Percentiles rank a stretch among this genome's conserved stretches.
These are phyloP conservation scores for Idaea dimidiata DNA, from an alignment of 2,888 invertebrate species.

Conservation along the genomic window DNA sequence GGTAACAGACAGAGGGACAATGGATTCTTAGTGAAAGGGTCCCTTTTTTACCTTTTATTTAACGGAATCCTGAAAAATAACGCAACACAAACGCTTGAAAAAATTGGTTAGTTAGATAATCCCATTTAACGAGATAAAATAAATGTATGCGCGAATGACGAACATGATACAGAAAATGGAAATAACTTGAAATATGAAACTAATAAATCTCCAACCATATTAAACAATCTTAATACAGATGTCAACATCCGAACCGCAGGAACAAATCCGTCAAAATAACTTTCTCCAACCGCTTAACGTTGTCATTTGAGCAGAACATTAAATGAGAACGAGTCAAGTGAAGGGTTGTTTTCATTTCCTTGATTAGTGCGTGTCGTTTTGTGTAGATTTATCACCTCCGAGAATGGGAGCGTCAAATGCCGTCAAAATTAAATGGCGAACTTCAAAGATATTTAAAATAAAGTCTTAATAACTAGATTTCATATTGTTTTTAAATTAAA, in stretches of 20 bases:
- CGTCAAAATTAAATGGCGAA: slow-evolving; percentile 38
- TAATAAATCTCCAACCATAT: background rate
- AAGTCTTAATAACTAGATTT: background rate
- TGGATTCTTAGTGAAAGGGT: too few relatives aligned
- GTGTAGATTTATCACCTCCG: slow-evolving; percentile 68
- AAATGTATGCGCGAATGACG: background rate
- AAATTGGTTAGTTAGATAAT: too few relatives aligned
- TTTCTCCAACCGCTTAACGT: slow-evolving; percentile 42
- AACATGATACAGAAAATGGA: background rate
- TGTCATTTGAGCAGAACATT: slow-evolving; percentile 57
- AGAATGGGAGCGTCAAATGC: slow-evolving; percentile 67
- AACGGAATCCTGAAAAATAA: too few relatives aligned
- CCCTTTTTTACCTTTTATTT: too few relatives aligned
- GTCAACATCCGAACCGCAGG: slow-evolving; percentile 23
- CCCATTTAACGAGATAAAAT: background rate
- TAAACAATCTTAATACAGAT: slow-evolving; percentile 15
- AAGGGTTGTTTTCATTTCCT: slow-evolving; percentile 74
- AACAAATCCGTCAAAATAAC: slow-evolving; percentile 34
- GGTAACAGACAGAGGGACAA: too few relatives aligned
- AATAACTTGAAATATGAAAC: slow-evolving; percentile 1
- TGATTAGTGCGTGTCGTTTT: slow-evolving; percentile 62
- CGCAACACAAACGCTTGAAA: too few relatives aligned
- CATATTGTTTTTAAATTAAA: too few relatives aligned
- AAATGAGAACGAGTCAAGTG: slow-evolving; percentile 54
- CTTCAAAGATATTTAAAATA: background rate